phyloP scores from a whole-genome alignment of 2,888 invertebrate species.

The Octodonta nipae region DNA sequence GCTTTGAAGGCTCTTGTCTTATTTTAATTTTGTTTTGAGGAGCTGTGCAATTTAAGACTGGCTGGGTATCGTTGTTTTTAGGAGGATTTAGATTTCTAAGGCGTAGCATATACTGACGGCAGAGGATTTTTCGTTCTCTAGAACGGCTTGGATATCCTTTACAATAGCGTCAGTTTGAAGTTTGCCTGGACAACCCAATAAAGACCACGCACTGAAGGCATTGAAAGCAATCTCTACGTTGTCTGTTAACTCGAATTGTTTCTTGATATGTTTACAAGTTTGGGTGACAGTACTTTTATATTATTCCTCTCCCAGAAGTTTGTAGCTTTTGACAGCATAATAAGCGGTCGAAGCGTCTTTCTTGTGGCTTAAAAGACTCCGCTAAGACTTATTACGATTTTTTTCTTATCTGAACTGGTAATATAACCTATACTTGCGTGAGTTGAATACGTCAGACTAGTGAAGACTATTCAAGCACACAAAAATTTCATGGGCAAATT shows the following conservation, averaged over 20 bases:
- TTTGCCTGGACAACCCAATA: slow-evolving; percentile 26
- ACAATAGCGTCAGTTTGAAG: slow-evolving; percentile 25
- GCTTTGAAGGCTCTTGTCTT: slow-evolving; percentile 63
- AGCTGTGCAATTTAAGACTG: slow-evolving; percentile 57
- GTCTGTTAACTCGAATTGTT: slow-evolving; percentile 22
- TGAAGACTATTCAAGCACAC: too few relatives aligned
- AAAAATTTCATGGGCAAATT: too few relatives aligned
- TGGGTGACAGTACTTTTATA: slow-evolving; percentile 38
- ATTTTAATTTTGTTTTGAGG: slow-evolving; percentile 63
- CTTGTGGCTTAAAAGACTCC: slow-evolving; percentile 17
- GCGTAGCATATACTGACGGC: slow-evolving; percentile 64
- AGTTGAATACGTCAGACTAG: too few relatives aligned
- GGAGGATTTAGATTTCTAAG: slow-evolving; percentile 50
- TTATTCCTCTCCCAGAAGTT: slow-evolving; percentile 48
- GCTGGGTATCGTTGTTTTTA: slow-evolving; percentile 52
- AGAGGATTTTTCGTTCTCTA: slow-evolving; percentile 54
- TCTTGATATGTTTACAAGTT: slow-evolving; percentile 35
- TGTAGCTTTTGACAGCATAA: slow-evolving; percentile 61
- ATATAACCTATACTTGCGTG: too few relatives aligned
- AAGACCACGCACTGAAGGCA: slow-evolving; percentile 24
- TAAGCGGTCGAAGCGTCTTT: slow-evolving; percentile 54
- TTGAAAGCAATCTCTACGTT: slow-evolving; percentile 24
- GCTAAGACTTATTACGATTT: slow-evolving; percentile 25
- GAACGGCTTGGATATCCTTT: slow-evolving; percentile 22
- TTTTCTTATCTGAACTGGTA: slow-evolving; percentile 23